phyloP scores from a whole-genome alignment of 2,888 invertebrate species.

The Linnaemya vulpina region DNA sequence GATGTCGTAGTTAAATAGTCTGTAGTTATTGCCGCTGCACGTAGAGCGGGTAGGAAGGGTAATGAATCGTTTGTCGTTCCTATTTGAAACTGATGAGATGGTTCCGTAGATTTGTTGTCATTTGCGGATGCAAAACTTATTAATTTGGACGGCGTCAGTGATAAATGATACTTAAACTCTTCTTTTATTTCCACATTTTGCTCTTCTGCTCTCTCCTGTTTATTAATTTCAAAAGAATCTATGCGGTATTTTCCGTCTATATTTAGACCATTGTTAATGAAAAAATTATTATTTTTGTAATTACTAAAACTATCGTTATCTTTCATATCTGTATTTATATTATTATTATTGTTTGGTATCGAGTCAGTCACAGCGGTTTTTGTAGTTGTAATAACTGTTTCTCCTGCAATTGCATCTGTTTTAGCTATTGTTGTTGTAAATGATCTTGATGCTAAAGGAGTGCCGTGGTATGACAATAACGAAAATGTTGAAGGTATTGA shows the following conservation, averaged over 20 bases:
- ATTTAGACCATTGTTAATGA: constrained; percentile 55
- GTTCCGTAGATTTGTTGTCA: constrained; percentile 3
- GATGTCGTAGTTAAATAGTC: constrained; percentile 14
- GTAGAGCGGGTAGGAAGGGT: background rate
- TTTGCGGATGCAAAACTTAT: constrained; percentile 37
- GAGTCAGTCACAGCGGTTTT: constrained; percentile 36
- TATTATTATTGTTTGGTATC: constrained; percentile 61
- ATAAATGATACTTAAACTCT: constrained; percentile 24
- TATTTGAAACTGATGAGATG: constrained; percentile 1
- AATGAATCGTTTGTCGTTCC: background rate
- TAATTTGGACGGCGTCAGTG: constrained; percentile 62
- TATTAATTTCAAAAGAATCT: background rate
- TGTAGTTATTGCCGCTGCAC: constrained; percentile 26
- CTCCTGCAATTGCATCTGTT: background rate
- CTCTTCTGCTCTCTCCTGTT: background rate
- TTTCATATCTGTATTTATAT: constrained; percentile 9
- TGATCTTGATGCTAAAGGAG: constrained; percentile 22
- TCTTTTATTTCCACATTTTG: background rate
- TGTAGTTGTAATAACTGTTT: constrained; percentile 3
- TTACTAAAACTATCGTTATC: constrained; percentile 60
- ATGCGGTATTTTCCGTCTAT: constrained; percentile 21
- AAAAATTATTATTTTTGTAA: constrained; percentile 63
- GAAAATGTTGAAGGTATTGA: constrained; percentile 43
- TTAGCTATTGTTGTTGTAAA: background rate
- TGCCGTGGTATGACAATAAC: constrained; percentile 30